Evolutionary conservation across 2,888 invertebrate species (phyloP).

Genomic region (Muscina levida): DNA sequence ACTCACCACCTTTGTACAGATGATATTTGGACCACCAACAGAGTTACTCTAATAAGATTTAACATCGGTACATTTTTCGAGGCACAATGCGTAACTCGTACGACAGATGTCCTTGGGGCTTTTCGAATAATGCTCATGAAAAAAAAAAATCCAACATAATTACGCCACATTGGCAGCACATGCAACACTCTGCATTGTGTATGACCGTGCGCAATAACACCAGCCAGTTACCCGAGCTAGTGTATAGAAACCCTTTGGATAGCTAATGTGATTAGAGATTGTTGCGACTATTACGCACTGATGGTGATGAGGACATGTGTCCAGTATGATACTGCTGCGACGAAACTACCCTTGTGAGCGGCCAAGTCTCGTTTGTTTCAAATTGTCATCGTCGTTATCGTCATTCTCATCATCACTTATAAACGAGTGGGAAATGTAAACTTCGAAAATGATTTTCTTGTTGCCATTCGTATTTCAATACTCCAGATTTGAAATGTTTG

Average conservation of each 20-base stretch:
- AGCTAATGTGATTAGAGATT: slow-evolving; percentile 19
- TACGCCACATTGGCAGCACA: slow-evolving; percentile 1
- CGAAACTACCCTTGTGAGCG: not conserved
- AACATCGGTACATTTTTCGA: not conserved
- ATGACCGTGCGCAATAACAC: not conserved
- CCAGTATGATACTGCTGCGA: not conserved
- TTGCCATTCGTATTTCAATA: not conserved
- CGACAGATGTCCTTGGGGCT: slow-evolving; percentile 16
- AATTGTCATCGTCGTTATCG: not conserved
- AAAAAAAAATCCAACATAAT: slow-evolving; percentile 15
- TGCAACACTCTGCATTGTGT: not conserved
- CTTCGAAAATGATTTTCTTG: not conserved
- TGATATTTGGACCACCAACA: slow-evolving; percentile 17
- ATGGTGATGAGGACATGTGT: slow-evolving; percentile 3
- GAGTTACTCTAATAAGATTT: not conserved
- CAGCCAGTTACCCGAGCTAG: not conserved
- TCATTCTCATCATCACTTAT: not conserved
- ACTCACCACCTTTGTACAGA: not conserved
- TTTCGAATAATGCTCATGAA: too few species aligned
- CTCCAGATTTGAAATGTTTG: not conserved
- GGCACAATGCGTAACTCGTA: not conserved
- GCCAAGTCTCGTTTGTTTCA: not conserved
- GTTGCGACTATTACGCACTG: slow-evolving; percentile 2
- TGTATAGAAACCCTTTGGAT: not conserved
- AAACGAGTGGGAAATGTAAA: not conserved